These are phyloP conservation scores for Potorous gilbertii DNA, from an alignment of 2,797 vertebrate species.

Conservation along the genomic window DNA sequence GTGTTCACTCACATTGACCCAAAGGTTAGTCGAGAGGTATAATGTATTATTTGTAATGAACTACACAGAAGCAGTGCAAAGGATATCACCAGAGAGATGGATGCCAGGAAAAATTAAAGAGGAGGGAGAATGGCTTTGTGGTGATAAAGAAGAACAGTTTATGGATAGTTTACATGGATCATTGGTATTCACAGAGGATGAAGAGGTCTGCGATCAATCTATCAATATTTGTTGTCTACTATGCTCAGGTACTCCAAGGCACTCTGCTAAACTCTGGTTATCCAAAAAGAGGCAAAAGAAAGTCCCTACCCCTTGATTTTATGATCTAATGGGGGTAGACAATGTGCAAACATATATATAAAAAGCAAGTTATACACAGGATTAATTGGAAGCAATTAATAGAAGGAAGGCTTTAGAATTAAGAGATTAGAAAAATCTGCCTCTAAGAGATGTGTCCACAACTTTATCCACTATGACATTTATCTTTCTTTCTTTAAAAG, in stretches of 20 bases:
- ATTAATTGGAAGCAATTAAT: not conserved
- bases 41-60: not conserved
- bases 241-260: not conserved
- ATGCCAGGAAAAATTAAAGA: not conserved
- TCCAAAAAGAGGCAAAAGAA: not conserved
- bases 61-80: not conserved
- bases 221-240: not conserved
- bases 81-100: not conserved
- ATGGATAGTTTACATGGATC: not conserved
- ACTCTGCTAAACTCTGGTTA: not conserved
- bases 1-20: not conserved
- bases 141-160: not conserved
- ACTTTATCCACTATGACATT: too few species aligned
- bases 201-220: not conserved
- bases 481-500: not conserved
- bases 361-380: not conserved
- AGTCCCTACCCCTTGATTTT: not conserved
- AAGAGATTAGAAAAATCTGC: not conserved
- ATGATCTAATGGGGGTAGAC: not conserved
- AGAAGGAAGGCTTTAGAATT: not conserved
- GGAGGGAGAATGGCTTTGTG: not conserved
- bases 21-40: not conserved
- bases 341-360: not conserved
- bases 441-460: not conserved
- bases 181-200: not conserved